Percentiles rank a stretch among this genome's conserved stretches.
Conservation (phyloP, 23 tunicate species). For the Corella eumyota region DNA sequence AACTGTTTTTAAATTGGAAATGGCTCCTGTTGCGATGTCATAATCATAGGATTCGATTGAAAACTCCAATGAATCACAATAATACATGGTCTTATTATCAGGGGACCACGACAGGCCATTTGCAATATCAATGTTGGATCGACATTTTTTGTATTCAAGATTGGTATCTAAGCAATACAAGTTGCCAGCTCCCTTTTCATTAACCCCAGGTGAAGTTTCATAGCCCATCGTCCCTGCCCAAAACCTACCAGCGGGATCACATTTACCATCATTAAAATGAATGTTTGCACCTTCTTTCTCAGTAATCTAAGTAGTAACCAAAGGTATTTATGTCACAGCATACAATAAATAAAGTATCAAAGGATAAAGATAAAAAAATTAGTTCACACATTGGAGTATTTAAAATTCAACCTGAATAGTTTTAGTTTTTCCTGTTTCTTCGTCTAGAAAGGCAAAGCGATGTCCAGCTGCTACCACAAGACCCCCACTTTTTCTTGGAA, state of each 20-base stretch:
- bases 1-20: constrained; percentile 28
- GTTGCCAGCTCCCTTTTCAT: too few species aligned
- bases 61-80: constrained; percentile 50
- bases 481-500: constrained; percentile 79
- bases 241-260: constrained; percentile 85
- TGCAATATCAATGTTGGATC: constrained; percentile 59
- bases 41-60: constrained; percentile 68
- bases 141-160: too few species aligned
- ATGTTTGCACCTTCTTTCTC: too few species aligned
- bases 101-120: constrained; percentile 80
- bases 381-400: constrained; percentile 13
- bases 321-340: too few species aligned
- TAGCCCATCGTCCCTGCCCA: too few species aligned
- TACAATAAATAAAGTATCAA: too few species aligned
- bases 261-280: constrained; percentile 85
- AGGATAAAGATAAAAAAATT: too few species aligned
- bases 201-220: too few species aligned
- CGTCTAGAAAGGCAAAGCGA: constrained; percentile 52
- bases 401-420: constrained; percentile 31
- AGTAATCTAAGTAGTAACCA: too few species aligned
- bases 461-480: constrained; percentile 68
- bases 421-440: constrained; percentile 29
- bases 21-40: constrained; percentile 46
- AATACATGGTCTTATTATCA: constrained; percentile 50
- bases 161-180: constrained; percentile 50